Percentiles rank a stretch among this genome's conserved stretches.
Evolutionary conservation across 2,797 vertebrate genomes (phyloP).

Genomic region (Chelon labrosus): DNA sequence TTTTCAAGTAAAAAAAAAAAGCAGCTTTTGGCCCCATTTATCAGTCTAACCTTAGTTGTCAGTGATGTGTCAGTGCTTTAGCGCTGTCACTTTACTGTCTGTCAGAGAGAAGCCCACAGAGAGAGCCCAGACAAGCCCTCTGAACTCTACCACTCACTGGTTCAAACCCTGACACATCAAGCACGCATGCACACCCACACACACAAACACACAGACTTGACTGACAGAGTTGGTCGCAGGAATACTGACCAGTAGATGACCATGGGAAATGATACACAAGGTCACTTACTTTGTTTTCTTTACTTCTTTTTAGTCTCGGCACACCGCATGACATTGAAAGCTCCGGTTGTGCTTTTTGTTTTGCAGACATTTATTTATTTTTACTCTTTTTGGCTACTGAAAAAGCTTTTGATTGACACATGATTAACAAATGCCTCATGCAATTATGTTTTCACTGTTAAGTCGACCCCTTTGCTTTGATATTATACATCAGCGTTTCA

Average conservation of each 20-base stretch:
- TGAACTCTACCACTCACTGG: constrained; percentile 81
- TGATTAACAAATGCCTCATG: neutral
- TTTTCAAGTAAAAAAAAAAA: constrained; percentile 26
- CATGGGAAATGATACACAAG: constrained; percentile 51
- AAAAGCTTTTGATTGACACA: neutral
- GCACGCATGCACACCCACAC: constrained; percentile 39
- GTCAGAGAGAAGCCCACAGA: constrained; percentile 71
- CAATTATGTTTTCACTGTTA: neutral
- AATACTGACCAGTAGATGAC: constrained; percentile 71
- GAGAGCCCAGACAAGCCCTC: constrained; percentile 82
- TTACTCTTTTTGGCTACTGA: neutral
- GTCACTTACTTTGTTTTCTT: constrained; percentile 42
- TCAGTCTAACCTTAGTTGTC: constrained; percentile 67
- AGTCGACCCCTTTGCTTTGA: neutral
- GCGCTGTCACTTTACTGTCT: constrained; percentile 73
- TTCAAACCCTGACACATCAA: constrained; percentile 77
- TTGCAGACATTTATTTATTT: neutral
- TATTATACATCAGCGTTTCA: too few relatives aligned
- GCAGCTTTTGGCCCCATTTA: constrained; percentile 56
- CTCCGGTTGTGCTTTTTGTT: neutral
- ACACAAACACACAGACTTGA: constrained; percentile 41
- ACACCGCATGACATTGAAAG: neutral
- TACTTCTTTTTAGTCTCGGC: neutral
- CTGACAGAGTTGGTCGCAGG: constrained; percentile 59
- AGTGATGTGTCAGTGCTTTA: constrained; percentile 65